phyloP scores from a whole-genome alignment of 2,888 invertebrate species.

The Polydrusus pterygomalis region DNA sequence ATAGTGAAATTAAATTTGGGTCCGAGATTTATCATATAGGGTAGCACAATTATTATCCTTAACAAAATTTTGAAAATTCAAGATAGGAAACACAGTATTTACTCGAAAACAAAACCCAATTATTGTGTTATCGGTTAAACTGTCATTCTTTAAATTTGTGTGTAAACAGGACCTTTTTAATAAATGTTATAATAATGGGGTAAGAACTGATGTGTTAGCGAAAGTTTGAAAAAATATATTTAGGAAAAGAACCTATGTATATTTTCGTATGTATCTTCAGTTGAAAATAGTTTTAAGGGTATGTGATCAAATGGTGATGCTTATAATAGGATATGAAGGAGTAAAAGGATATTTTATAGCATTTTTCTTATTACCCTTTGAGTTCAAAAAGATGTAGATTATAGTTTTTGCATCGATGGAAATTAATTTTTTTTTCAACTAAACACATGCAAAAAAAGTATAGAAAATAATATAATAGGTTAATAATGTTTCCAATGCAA shows the following conservation, averaged over 20 bases:
- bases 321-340: background rate
- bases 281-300: constrained; percentile 8
- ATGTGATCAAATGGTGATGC: constrained; percentile 12
- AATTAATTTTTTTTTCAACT: too few species aligned
- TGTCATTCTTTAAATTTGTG: background rate
- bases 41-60: too few species aligned
- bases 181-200: constrained; percentile 14
- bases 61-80: too few species aligned
- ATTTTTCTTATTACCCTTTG: constrained; percentile 4
- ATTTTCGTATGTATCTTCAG: background rate
- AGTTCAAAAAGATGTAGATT: background rate
- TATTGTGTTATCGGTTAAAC: too few species aligned
- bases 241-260: constrained; percentile 13
- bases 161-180: constrained; percentile 43
- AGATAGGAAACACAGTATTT: too few species aligned
- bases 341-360: constrained; percentile 13
- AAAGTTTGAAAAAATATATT: background rate
- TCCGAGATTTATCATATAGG: too few species aligned
- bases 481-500: too few species aligned
- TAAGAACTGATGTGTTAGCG: constrained; percentile 10
- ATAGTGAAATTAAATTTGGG: background rate
- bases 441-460: too few species aligned
- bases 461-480: too few species aligned
- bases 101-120: too few species aligned
- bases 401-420: too few species aligned